Base-by-base conservation (phyloP, 2,113 vertebrate species). In the Hiodon tergisus region DNA sequence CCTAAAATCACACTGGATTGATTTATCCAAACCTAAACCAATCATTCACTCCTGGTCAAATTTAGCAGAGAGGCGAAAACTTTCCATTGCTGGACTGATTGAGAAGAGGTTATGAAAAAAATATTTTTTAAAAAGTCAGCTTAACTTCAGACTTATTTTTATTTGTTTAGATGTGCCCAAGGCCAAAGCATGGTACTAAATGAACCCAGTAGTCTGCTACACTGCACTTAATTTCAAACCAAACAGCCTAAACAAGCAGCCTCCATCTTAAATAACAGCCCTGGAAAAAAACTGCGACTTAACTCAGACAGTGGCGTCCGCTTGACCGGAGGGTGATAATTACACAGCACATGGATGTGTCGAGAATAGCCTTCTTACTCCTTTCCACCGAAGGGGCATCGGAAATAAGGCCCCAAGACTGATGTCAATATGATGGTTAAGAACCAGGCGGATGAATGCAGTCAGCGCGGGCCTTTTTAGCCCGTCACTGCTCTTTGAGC, bases 371-470 rank as follows among this genome's bases (percentile, higher is more conserved):
- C 63, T 78, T 62, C 75, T 70, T 68, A 69, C 71, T 73, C 10
- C 72, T 31, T 31, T 31, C 31, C 31, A 31, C 31, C 31, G 68
- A 66, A 52, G 75, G 76, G 77, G 61, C 58, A 55, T 73, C 79
- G 16, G 50, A 70, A 78, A 72, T 58, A 53, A 31, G 60, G 67
- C 70, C 77, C 73, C 69, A 65, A 80, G 52, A 79, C 72, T 69
- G 76, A 69, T 78, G 81, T 79, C 79, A 76, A 76, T 67, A 55
- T 68, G 59, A 13, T 62, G 76, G 77, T 76, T 72, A 67, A 67
- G 58, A 69, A 62, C 65, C 65, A 67, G 78, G 67, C 31, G 69
- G 52, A 74, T 48, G 51, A 50, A 62, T 61, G 63, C 60, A 16
- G 54, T 61, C 61, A 47, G 52, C 46, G 70, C 4, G 17, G 16